Evolutionary conservation across 2,113 vertebrate genomes (phyloP), one percentile per base, ranked within the genome.

Genomic region (Myiopsitta monachus): DNA sequence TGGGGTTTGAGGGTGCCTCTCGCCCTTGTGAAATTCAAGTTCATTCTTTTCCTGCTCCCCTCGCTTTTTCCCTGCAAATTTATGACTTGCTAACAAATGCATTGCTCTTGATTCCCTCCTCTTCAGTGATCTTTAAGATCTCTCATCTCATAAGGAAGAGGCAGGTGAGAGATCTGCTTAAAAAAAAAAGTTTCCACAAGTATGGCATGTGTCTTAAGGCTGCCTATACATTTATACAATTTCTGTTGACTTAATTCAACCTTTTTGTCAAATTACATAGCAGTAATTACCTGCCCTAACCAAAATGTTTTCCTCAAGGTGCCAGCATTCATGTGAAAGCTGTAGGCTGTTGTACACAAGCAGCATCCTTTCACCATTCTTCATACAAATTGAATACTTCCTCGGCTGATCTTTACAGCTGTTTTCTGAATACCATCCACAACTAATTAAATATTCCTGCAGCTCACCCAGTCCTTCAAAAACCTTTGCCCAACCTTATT

Each of bases 41-140:
- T 93, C 83, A 88, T 81, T 82, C 79, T 92, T 95, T 76, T 87
- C 90, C 95, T 87, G 69, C 92, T 92, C 90, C 79, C 90, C 24
- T 95, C 43, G 4, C 90, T 95, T 93, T 75, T 83, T 96, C 86
- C 74, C 69, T 94, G 95, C 76, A 96, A 97, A 97, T 97, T 97
- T 96, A 96, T 96, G 96, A 93, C 95, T 95, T 97, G 95, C 92
- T 97, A 97, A 95, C 90, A 83, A 95, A 93, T 93, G 92, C 44
- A 14, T 79, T 87, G 88, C 83, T 96, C 96, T 90, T 69, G 95
- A 94, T 90, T 95, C 73, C 95, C 93, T 94, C 95, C 96, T 96
- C 95, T 96, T 97, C 96, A 96, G 93, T 95, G 95, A 96, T 94
- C 94, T 95, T 95, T 92, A 92, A 93, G 90, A 95, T 96, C 93